Conservation (phyloP, 2,113 vertebrate genomes). For the Cepphus grylle region DNA sequence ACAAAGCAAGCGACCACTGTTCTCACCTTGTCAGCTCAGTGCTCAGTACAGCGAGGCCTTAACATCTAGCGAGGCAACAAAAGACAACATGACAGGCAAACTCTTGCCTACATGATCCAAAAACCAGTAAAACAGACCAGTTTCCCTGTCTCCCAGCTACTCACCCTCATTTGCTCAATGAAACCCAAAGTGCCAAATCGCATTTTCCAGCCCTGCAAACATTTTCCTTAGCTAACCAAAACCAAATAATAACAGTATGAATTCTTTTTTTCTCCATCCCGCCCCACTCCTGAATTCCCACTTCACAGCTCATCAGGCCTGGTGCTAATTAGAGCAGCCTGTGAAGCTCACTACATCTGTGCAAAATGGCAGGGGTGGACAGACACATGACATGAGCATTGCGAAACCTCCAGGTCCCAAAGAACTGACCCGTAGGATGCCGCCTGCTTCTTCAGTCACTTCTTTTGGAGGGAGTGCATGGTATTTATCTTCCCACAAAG, state of each 20-base stretch:
- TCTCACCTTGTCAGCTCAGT: not conserved
- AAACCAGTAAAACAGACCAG: not conserved
- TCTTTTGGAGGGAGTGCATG: not conserved
- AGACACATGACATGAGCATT: not conserved
- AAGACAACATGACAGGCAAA: not conserved
- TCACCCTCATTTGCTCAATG: not conserved
- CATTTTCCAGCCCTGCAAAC: constrained; percentile 10
- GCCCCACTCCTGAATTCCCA: not conserved
- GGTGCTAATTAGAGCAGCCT: not conserved
- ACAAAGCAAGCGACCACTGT: not conserved
- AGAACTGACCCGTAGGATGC: not conserved
- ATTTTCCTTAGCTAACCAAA: not conserved
- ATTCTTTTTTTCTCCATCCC: not conserved
- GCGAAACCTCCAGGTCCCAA: not conserved
- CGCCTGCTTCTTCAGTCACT: not conserved
- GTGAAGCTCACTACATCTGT: not conserved
- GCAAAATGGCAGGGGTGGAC: not conserved
- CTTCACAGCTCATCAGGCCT: not conserved
- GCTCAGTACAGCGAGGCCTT: not conserved
- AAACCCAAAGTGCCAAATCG: not conserved
- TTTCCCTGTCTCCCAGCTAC: not conserved
- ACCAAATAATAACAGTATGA: not conserved
- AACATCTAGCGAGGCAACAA: not conserved
- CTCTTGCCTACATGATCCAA: not conserved
- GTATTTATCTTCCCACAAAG: not conserved